Conservation (phyloP, 2,797 vertebrate genomes). For the Rhynchonycteris naso region DNA sequence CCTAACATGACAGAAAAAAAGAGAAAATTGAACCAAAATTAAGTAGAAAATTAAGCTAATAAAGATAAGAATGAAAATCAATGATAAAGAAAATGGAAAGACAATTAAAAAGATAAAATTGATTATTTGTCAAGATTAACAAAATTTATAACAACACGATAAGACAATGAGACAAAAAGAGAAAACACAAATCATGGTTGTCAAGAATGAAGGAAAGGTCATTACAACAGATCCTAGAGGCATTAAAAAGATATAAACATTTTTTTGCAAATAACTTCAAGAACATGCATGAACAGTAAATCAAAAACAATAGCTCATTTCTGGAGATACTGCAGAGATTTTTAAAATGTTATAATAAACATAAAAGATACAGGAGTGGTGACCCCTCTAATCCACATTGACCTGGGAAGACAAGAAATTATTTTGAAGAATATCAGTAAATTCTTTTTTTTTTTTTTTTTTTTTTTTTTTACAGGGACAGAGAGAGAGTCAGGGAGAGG, state of each 20-base stretch:
- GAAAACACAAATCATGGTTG: background rate
- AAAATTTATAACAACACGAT: conserved; percentile 2
- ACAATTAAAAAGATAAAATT: background rate
- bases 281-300: background rate
- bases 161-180: background rate
- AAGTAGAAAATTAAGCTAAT: background rate
- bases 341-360: background rate
- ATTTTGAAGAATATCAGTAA: background rate
- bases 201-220: background rate
- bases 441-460: too few relatives aligned
- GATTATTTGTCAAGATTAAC: conserved; percentile 10
- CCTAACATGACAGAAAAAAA: conserved; percentile 22
- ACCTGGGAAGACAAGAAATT: background rate
- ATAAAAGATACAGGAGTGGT: background rate
- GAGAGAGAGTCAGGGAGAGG: too few relatives aligned
- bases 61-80: background rate
- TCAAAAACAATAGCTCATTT: background rate
- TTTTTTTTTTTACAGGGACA: too few relatives aligned
- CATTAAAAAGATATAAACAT: background rate
- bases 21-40: conserved; percentile 18
- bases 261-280: conserved; percentile 6
- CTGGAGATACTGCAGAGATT: background rate
- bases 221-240: background rate
- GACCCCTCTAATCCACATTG: background rate
- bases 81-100: background rate